These are phyloP conservation scores for Eupithecia exiguata DNA, from an alignment of 2,888 invertebrate genomes.

Conservation along the genomic window DNA sequence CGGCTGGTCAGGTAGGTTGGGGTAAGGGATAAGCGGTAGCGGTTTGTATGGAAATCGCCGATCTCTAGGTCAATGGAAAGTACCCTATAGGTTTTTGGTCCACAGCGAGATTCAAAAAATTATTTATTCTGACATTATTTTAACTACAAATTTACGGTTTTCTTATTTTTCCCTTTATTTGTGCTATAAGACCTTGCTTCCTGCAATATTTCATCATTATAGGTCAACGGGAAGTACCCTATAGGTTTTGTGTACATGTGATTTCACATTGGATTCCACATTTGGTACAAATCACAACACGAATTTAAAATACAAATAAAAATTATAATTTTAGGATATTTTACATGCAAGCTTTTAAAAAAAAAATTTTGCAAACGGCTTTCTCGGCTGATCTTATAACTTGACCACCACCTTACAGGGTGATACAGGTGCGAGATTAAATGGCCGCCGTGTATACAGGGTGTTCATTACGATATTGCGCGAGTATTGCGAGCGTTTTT, in stretches of 20 bases:
- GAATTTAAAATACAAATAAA: neutral
- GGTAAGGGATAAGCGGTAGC: slow-evolving; percentile 34
- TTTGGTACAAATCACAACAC: too few relatives aligned
- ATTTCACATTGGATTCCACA: too few relatives aligned
- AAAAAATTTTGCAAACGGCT: neutral
- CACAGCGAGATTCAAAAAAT: too few relatives aligned
- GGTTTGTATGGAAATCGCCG: neutral
- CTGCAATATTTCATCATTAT: too few relatives aligned
- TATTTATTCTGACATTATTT: too few relatives aligned
- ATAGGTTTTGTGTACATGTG: too few relatives aligned
- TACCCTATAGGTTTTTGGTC: too few relatives aligned
- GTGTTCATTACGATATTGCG: slow-evolving; percentile 83
- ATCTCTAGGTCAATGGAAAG: too few relatives aligned
- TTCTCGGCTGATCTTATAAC: slow-evolving; percentile 44
- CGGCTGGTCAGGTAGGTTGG: slow-evolving; percentile 59
- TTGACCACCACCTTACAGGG: slow-evolving; percentile 57
- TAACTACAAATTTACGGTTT: too few relatives aligned
- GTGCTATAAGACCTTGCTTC: too few relatives aligned
- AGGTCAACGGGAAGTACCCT: too few relatives aligned
- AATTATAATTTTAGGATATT: neutral
- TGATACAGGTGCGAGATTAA: slow-evolving; percentile 84
- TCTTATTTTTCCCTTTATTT: too few relatives aligned
- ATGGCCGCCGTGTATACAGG: slow-evolving; percentile 80
- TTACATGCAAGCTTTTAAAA: neutral
- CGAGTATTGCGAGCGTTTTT: slow-evolving; percentile 78